Conservation (phyloP, 2,888 invertebrate genomes). For the Megastigmus dorsalis region DNA sequence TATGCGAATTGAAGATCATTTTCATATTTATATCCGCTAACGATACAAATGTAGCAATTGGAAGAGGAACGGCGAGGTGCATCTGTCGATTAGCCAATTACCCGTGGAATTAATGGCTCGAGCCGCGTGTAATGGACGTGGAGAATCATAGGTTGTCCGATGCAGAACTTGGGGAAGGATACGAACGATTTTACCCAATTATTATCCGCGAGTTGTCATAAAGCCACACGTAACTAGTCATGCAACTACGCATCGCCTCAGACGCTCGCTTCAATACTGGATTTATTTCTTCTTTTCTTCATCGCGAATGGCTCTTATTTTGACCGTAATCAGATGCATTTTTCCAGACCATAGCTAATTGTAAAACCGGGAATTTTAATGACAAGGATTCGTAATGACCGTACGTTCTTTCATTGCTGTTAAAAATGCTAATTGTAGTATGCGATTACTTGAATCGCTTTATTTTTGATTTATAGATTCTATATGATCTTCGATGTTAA, state of each 20-base stretch:
- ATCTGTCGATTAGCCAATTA: slow-evolving; percentile 42
- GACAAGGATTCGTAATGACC: neutral
- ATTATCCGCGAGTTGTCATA: slow-evolving; percentile 40
- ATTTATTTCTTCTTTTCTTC: neutral
- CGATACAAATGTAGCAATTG: slow-evolving; percentile 38
- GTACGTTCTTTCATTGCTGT: neutral
- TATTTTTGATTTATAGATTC: neutral
- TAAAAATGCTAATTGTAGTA: neutral
- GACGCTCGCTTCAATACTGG: neutral
- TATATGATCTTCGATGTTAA: neutral
- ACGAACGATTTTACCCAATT: slow-evolving; percentile 1
- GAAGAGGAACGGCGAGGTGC: slow-evolving; percentile 9
- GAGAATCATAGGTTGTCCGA: slow-evolving; percentile 24
- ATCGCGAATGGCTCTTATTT: neutral
- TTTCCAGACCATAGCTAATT: neutral
- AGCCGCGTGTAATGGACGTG: slow-evolving; percentile 29
- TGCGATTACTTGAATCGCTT: neutral
- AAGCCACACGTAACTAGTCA: slow-evolving; percentile 29
- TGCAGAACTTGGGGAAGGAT: neutral
- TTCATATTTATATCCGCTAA: slow-evolving; percentile 15
- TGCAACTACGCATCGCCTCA: neutral
- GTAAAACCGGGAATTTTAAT: neutral
- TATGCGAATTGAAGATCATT: slow-evolving; percentile 12
- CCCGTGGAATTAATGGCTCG: slow-evolving; percentile 36
- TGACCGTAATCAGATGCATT: neutral